Conservation (phyloP, 2,797 vertebrate species). For the Helicolenus hilgendorfi region DNA sequence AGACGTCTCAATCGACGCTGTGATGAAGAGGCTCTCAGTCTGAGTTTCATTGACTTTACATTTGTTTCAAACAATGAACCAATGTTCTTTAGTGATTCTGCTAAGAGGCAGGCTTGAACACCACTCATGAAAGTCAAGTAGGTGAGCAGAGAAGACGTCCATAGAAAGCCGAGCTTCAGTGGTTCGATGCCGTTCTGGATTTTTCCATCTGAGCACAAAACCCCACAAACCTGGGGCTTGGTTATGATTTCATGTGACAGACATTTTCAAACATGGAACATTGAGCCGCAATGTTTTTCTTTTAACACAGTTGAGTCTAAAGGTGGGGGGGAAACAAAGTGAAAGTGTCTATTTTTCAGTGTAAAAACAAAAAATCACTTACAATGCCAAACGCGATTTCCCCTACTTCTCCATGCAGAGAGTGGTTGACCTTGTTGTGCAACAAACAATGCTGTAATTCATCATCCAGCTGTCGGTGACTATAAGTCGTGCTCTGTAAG, state of each 20-base stretch:
- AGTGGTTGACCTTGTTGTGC: neutral
- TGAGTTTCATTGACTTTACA: neutral
- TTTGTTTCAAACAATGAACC: neutral
- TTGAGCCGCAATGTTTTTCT: neutral
- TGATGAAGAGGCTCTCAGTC: neutral
- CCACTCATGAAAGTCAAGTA: conserved; percentile 24
- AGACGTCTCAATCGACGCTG: neutral
- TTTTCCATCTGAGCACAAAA: neutral
- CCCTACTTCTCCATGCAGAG: neutral
- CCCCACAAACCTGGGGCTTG: neutral
- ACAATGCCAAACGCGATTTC: neutral
- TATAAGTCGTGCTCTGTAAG: conserved; percentile 3
- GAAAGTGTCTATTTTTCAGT: neutral
- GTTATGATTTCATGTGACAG: neutral
- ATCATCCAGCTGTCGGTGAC: conserved; percentile 53
- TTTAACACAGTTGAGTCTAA: neutral
- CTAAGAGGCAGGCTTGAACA: neutral
- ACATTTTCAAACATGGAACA: neutral
- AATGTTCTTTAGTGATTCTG: neutral
- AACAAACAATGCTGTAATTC: conserved; percentile 13
- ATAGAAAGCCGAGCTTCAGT: neutral
- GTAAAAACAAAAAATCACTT: neutral
- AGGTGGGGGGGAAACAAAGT: neutral
- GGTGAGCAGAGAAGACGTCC: neutral
- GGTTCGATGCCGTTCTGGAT: neutral